Evolutionary conservation across 1,140 invertebrate genomes (phyloP).

Genomic region (Theocolax elegans): DNA sequence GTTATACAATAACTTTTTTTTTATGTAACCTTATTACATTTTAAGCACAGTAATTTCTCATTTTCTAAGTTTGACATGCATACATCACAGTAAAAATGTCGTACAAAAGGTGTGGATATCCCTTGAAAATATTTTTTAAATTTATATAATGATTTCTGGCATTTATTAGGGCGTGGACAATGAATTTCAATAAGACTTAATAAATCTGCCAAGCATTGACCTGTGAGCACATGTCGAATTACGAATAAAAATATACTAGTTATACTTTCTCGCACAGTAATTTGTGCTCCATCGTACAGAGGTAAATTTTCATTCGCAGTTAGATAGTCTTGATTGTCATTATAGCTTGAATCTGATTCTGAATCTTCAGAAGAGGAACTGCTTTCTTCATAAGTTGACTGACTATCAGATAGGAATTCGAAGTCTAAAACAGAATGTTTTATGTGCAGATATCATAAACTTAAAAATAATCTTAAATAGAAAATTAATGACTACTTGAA

Average conservation of each 20-base stretch:
- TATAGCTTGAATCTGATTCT: no score
- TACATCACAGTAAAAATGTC: constrained; percentile 32
- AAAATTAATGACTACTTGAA: no score
- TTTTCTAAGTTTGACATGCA: constrained; percentile 18
- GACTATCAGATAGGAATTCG: no score
- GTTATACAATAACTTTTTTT: constrained; percentile 4
- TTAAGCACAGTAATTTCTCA: neutral
- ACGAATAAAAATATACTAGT: constrained; percentile 15
- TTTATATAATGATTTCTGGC: no score
- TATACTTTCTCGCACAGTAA: constrained; percentile 28
- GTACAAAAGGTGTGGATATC: constrained; percentile 2
- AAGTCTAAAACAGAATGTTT: no score
- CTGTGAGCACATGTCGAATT: neutral
- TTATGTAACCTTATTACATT: constrained; percentile 9
- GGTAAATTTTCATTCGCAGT: no score
- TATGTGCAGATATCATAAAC: no score
- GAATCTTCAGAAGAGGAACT: no score
- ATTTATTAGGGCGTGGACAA: constrained; percentile 21
- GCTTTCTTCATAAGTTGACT: no score
- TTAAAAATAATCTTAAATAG: no score
- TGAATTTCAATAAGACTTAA: constrained; percentile 25
- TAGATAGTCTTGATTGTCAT: no score
- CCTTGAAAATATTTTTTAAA: constrained; percentile 16
- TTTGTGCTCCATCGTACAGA: constrained; percentile 13
- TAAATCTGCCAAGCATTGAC: constrained; percentile 15